Percentiles rank a stretch among this genome's conserved stretches.
Evolutionary conservation across 2,888 invertebrate genomes (phyloP).

Genomic region (Sinohyriopsis cumingii): DNA sequence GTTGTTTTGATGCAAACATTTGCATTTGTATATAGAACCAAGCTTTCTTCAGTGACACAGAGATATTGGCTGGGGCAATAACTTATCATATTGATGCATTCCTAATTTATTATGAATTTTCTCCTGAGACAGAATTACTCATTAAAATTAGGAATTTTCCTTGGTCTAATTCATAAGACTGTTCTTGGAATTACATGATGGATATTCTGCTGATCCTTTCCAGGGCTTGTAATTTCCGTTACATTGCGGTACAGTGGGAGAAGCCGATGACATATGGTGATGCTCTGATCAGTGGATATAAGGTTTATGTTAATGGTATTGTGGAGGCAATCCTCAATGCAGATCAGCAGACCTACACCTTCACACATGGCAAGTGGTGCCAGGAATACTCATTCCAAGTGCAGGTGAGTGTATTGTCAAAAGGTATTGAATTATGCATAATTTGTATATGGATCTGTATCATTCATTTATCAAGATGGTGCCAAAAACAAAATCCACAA

Average conservation of each 20-base stretch:
- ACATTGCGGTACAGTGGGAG: constrained; percentile 72
- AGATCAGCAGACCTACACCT: constrained; percentile 68
- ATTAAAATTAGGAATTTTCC: too few species aligned
- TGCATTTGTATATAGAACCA: too few species aligned
- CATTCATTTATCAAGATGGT: too few species aligned
- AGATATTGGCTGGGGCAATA: too few species aligned
- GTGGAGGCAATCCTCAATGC: constrained; percentile 66
- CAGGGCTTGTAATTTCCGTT: constrained; percentile 72
- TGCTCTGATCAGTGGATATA: constrained; percentile 69
- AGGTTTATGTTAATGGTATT: constrained; percentile 71
- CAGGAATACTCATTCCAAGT: constrained; percentile 72
- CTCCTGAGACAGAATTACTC: too few species aligned
- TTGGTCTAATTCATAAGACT: too few species aligned
- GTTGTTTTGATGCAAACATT: too few species aligned
- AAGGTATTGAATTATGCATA: background rate
- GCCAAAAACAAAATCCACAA: too few species aligned
- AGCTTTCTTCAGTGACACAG: too few species aligned
- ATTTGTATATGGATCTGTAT: background rate
- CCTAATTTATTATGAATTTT: too few species aligned
- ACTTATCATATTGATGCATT: too few species aligned
- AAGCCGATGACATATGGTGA: constrained; percentile 70
- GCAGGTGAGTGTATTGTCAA: constrained; percentile 50
- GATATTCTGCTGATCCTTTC: constrained; percentile 6
- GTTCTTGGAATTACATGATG: too few species aligned
- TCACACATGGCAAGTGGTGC: constrained; percentile 70